Evolutionary conservation across 30 jellyfish, hydroid and myxozoan genomes (phyloP).

Genomic region (Sanderia malayensis): DNA sequence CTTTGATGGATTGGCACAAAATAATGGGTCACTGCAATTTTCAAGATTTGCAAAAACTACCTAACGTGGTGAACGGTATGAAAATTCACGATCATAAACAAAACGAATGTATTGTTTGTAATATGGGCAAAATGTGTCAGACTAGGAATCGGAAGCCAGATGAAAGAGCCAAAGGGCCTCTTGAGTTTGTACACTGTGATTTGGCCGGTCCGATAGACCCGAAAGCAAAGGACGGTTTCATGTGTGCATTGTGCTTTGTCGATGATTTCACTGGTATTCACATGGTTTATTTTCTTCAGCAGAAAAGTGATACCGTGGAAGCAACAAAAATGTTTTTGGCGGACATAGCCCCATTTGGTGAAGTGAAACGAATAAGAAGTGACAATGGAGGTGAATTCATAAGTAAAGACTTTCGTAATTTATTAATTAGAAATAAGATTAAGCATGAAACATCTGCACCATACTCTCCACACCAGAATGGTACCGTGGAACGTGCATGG

Average conservation of each 20-base stretch:
- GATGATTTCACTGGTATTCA: constrained; percentile 26
- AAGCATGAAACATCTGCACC: constrained; percentile 21
- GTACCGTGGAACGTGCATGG: constrained; percentile 31
- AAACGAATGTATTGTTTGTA: neutral
- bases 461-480: constrained; percentile 46
- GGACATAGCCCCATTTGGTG: constrained; percentile 38
- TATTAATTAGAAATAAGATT: neutral
- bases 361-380: constrained; percentile 22
- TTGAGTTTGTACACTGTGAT: constrained; percentile 33
- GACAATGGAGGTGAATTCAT: constrained; percentile 23
- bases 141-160: constrained; percentile 6
- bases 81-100: too few species aligned
- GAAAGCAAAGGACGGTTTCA: constrained; percentile 22
- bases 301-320: constrained; percentile 10
- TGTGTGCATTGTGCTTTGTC: constrained; percentile 11
- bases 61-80: too few species aligned
- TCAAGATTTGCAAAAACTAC: too few species aligned
- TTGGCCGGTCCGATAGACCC: constrained; percentile 48
- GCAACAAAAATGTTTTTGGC: constrained; percentile 37
- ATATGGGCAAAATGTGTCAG: neutral
- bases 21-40: too few species aligned
- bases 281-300: constrained; percentile 4
- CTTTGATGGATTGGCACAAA: too few species aligned
- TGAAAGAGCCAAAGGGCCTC: constrained; percentile 19
- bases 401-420: neutral